These are phyloP conservation scores for Hirudinaria manillensis DNA, from an alignment of 2,888 invertebrate genomes.

Conservation along the genomic window DNA sequence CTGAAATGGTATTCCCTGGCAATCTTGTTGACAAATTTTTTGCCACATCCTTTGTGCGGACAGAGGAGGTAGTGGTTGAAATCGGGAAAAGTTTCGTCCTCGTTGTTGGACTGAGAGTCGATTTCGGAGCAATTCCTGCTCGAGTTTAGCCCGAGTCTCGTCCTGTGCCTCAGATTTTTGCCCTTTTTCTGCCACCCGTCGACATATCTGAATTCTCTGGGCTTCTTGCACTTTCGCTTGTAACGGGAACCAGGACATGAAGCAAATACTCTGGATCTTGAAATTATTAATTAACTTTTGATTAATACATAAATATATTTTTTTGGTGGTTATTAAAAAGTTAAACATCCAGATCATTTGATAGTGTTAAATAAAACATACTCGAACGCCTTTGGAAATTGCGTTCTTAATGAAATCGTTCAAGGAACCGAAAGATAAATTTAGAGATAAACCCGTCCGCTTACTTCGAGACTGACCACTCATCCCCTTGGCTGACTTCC, in stretches of 20 bases:
- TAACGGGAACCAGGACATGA: slow-evolving; percentile 22
- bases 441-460: background rate
- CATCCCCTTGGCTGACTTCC: slow-evolving; percentile 16
- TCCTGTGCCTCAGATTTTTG: background rate
- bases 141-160: background rate
- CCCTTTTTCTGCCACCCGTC: slow-evolving; percentile 8
- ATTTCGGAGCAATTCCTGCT: background rate
- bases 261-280: slow-evolving; percentile 20
- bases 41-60: background rate
- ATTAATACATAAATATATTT: background rate
- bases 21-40: background rate
- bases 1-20: slow-evolving; percentile 7
- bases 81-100: background rate
- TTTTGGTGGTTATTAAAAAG: too few relatives aligned
- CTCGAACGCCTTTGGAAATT: background rate
- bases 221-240: slow-evolving; percentile 26
- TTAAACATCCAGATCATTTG: too few relatives aligned
- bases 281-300: background rate
- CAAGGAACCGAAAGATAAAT: background rate
- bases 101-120: background rate
- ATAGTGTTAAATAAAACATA: background rate
- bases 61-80: background rate
- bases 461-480: slow-evolving; percentile 29
- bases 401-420: background rate
- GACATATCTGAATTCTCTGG: slow-evolving; percentile 23